Evolutionary conservation across 2,113 vertebrate genomes (phyloP), one percentile per base, ranked within the genome.

Genomic region (Sterna hirundo): DNA sequence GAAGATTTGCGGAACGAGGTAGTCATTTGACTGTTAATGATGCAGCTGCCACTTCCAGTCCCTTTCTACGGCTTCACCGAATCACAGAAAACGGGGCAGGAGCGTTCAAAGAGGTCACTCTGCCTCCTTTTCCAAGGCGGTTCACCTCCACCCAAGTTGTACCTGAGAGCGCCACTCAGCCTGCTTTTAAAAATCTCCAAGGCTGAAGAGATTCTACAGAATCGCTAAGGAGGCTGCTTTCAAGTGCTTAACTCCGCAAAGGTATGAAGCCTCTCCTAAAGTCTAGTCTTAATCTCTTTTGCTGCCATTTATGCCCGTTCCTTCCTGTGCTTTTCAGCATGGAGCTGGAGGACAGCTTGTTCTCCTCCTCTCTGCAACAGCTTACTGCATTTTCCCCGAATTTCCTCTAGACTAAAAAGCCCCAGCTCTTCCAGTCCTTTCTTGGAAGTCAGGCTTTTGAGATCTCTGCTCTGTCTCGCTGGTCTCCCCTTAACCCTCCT

Each of bases 131-230:
- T 52, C 52, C 75, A 69, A 71, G 23, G 74, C 7, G 11, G 34
- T 29, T 95, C 91, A 69, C 47, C 38, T 91, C 77, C 42, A 19
- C 27, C 57, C 57, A 58, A 46, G 54, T 0, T 34, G n/a, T 13
- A 85, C 40, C 62, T 42, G 27, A 71, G 52, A 68, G 34, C 57
- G 27, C 36, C 46, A 65, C 17, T 25, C 40, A 26, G 66, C 49
- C 49, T 72, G 91, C 70, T 94, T 86, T 90, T 62, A 86, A 61
- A 80, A 54, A 75, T 77, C 90, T 94, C 91, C 90, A 90, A 46
- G 36, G 66, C 65, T 74, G 78, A 83, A 85, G 62, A 85, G 82
- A 29, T 91, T 61, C 75, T 83, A 55, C 36, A 85, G 46, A 69
- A 80, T 46, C 4, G 4, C 78, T 65, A n/a, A 83, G 54, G 58